These are phyloP conservation scores for Apteryx mantelli DNA, from an alignment of 2,113 vertebrate species.

Conservation along the genomic window DNA sequence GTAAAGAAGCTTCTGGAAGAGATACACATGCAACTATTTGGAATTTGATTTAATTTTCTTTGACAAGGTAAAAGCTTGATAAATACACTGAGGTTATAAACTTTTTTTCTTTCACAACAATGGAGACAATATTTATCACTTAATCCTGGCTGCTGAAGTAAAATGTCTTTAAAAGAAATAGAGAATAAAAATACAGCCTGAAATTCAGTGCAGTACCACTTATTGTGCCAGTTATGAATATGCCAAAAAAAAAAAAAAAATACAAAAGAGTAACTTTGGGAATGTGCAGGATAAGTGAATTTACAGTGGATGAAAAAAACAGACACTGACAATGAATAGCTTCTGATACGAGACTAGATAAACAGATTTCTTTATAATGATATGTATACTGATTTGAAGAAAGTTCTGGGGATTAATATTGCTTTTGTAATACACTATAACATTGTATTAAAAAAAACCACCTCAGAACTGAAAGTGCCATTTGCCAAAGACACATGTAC, in stretches of 20 bases:
- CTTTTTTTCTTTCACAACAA: neutral
- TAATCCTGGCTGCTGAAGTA: conserved; percentile 9
- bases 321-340: conserved; percentile 4
- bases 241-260: conserved; percentile 2
- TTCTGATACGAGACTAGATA: neutral
- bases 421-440: conserved; percentile 26
- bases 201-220: neutral
- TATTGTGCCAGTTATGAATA: conserved; percentile 18
- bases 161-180: conserved; percentile 21
- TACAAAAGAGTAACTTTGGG: conserved; percentile 21
- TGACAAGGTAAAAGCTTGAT: conserved; percentile 67
- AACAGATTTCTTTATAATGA: conserved; percentile 29
- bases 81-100: conserved; percentile 46
- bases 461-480: conserved; percentile 19
- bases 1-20: conserved; percentile 68
- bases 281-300: neutral
- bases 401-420: conserved; percentile 63
- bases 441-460: conserved; percentile 22
- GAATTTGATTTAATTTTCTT: conserved; percentile 73
- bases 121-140: conserved; percentile 36
- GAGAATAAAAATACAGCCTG: conserved; percentile 9
- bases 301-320: neutral
- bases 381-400: conserved; percentile 42
- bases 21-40: conserved; percentile 45
- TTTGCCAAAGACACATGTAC: conserved; percentile 65